These are phyloP conservation scores for Oceanodroma leucorhoa DNA, from an alignment of 2,797 vertebrate genomes.

Conservation along the genomic window DNA sequence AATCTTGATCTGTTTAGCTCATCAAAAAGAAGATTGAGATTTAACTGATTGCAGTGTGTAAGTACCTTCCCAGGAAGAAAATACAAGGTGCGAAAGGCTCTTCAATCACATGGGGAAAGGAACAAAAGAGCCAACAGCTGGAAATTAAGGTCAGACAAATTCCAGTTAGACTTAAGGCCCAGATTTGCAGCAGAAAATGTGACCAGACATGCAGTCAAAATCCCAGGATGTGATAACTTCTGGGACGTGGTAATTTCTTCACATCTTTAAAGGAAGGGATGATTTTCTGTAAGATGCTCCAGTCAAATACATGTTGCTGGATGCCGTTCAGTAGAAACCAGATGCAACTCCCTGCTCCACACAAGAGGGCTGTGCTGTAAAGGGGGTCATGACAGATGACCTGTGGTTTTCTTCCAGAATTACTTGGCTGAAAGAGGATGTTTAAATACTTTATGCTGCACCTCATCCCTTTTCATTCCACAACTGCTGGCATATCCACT, in stretches of 20 bases:
- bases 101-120: slow-evolving; percentile 43
- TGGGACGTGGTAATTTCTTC: slow-evolving; percentile 10
- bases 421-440: slow-evolving; percentile 2
- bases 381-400: background rate
- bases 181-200: slow-evolving; percentile 31
- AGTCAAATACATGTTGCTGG: background rate
- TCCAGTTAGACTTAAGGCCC: background rate
- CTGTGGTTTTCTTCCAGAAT: slow-evolving; percentile 30
- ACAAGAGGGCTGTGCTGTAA: background rate
- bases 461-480: slow-evolving; percentile 19
- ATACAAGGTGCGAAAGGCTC: slow-evolving; percentile 45
- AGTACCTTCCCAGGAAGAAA: slow-evolving; percentile 52
- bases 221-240: slow-evolving; percentile 41
- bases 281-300: slow-evolving; percentile 41
- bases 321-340: background rate
- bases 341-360: background rate
- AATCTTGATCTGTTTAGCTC: slow-evolving; percentile 53
- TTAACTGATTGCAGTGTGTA: slow-evolving; percentile 37
- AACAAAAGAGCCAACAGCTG: slow-evolving; percentile 41
- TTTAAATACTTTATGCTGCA: slow-evolving; percentile 17
- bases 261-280: background rate
- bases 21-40: slow-evolving; percentile 53
- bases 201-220: slow-evolving; percentile 27
- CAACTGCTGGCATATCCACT: background rate
- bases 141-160: slow-evolving; percentile 53